These are phyloP conservation scores for Saccostrea echinata DNA, from an alignment of 1,140 invertebrate genomes.

Conservation along the genomic window DNA sequence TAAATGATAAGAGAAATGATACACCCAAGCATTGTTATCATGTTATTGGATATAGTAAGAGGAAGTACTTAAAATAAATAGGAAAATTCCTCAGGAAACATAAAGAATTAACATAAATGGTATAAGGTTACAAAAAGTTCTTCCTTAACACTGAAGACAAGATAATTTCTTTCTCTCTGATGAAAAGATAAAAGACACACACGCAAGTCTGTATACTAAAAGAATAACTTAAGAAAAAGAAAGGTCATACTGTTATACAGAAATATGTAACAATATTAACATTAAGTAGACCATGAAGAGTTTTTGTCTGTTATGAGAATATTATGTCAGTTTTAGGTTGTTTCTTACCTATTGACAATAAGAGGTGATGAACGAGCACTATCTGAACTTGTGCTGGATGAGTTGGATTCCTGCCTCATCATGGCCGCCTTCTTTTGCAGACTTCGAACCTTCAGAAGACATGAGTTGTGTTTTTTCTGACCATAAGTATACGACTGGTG, in stretches of 20 bases:
- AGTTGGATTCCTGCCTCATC: slow-evolving; percentile 59
- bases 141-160: slow-evolving; percentile 15
- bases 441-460: slow-evolving; percentile 92
- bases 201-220: neutral
- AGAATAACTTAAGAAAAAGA: neutral
- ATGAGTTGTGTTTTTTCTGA: slow-evolving; percentile 95
- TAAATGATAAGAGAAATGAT: slow-evolving; percentile 27
- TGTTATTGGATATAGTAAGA: slow-evolving; percentile 8
- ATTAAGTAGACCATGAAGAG: neutral
- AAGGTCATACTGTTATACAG: neutral
- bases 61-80: neutral
- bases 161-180: neutral
- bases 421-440: slow-evolving; percentile 83
- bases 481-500: slow-evolving; percentile 92
- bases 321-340: slow-evolving; percentile 13
- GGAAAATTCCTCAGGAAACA: neutral
- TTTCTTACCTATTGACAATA: slow-evolving; percentile 42
- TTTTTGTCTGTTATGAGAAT: slow-evolving; percentile 4
- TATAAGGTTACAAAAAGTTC: slow-evolving; percentile 21
- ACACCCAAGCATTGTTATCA: neutral
- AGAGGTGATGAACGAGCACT: slow-evolving; percentile 56
- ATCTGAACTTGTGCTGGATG: slow-evolving; percentile 59
- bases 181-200: slow-evolving; percentile 19
- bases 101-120: neutral
- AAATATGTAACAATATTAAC: neutral